Base-by-base conservation (phyloP, 2,797 vertebrate genomes). In the Potorous gilbertii region DNA sequence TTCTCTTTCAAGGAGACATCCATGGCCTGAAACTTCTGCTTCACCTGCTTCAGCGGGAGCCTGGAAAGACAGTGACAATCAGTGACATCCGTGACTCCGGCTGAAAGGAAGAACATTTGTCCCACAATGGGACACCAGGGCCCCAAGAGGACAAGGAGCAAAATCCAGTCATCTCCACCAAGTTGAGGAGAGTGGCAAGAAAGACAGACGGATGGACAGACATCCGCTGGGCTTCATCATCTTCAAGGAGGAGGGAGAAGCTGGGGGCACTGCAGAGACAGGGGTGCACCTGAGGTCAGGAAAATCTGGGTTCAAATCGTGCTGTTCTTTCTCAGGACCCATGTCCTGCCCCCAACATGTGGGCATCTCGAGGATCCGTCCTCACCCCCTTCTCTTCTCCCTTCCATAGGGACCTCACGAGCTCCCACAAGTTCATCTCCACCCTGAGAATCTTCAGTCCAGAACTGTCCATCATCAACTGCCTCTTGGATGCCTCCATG, bases 11-110 rank as follows among this genome's bases (percentile, higher is more conserved):
- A 99, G 0, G 99, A 98, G 81, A 99, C 98, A 92, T 99, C 99
- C 99, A 99, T 99, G 90, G 99, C 99, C 97, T 99, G 98, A 98
- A 99, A 99, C 92, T 99, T 99, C 98, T 99, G 99, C 92, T 99
- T 99, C 92, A 99, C 99, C 98, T 99, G 99, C 97, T 99, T 99
- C 92, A 99, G 98, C 56, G 99, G 99, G 4, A 99, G 98, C 56
- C 99, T 99, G 56, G 91, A 94, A 98, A 92, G 87, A 95, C 1
- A 5, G 21, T 9, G 66, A 92, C 2, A 6, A 6, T 11, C 13
- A 10, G 55, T 52, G 46, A 92, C 0, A 6, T 2, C n/a, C 54
- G 12, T 0, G 1, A 59, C 12, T 54, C 18, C 24, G 13, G 50
- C 93, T 54, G 21, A 46, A 59, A 92, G 6, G 4, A 29, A 91